phyloP scores from a whole-genome alignment of 1,140 invertebrate species.

The Drosophila takahashii region DNA sequence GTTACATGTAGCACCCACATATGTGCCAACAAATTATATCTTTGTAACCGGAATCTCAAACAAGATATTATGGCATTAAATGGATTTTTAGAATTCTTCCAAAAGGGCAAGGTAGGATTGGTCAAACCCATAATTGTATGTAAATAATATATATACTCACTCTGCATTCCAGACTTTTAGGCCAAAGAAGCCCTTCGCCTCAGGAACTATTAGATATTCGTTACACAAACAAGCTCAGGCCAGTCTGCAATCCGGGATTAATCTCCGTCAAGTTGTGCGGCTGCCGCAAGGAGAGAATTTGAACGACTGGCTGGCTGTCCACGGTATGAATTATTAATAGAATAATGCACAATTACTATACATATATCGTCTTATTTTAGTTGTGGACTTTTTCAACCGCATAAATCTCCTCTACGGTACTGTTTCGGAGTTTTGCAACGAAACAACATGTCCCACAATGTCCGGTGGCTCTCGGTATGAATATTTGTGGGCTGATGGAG shows the following conservation, averaged over 20 bases:
- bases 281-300: constrained; percentile 94
- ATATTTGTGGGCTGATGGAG: constrained; percentile 97
- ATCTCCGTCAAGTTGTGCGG: constrained; percentile 93
- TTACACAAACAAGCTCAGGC: constrained; percentile 97
- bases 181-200: constrained; percentile 95
- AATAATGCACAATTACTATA: background rate
- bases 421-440: constrained; percentile 94
- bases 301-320: constrained; percentile 98
- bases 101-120: constrained; percentile 90
- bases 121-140: constrained; percentile 38
- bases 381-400: constrained; percentile 98
- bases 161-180: constrained; percentile 90
- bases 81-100: constrained; percentile 92
- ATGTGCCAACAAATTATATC: constrained; percentile 1
- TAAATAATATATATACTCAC: background rate
- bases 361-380: constrained; percentile 85
- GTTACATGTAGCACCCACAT: background rate
- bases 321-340: constrained; percentile 88
- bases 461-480: constrained; percentile 95
- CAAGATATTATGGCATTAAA: constrained; percentile 86
- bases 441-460: constrained; percentile 95
- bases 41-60: constrained; percentile 11
- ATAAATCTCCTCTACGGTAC: constrained; percentile 97
- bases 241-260: constrained; percentile 96
- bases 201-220: constrained; percentile 95